phyloP scores from a whole-genome alignment of 2,888 invertebrate species.

The Eupeodes luniger region DNA sequence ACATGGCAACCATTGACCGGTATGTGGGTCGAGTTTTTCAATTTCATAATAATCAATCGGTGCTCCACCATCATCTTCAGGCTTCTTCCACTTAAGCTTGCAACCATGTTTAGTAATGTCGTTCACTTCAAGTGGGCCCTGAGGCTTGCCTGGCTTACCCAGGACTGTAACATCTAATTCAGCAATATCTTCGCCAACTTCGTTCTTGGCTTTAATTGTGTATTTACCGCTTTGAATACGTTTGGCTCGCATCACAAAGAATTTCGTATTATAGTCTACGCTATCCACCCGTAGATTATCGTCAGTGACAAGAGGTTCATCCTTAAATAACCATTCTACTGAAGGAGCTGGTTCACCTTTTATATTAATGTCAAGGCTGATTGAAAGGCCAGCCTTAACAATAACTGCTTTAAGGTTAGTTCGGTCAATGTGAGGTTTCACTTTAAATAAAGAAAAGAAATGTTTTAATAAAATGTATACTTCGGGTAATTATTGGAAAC shows the following conservation, averaged over 20 bases:
- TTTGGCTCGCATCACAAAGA: conserved; percentile 92
- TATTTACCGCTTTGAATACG: conserved; percentile 94
- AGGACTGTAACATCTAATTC: conserved; percentile 95
- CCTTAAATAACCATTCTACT: conserved; percentile 94
- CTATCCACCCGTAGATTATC: conserved; percentile 89
- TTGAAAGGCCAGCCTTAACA: conserved; percentile 94
- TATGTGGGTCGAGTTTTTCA: conserved; percentile 96
- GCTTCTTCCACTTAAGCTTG: conserved; percentile 96
- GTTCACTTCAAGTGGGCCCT: conserved; percentile 94
- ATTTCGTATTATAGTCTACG: conserved; percentile 95
- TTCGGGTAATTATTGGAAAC: conserved; percentile 82
- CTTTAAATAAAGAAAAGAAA: conserved; percentile 84
- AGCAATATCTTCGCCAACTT: conserved; percentile 96
- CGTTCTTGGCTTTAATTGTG: conserved; percentile 94
- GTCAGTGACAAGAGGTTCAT: conserved; percentile 87
- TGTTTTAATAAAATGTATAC: neutral
- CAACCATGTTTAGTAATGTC: conserved; percentile 97
- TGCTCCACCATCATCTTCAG: conserved; percentile 97
- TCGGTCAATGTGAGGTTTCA: conserved; percentile 97
- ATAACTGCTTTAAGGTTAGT: conserved; percentile 93
- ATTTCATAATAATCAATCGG: conserved; percentile 98
- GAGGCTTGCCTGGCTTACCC: conserved; percentile 91
- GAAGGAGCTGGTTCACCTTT: conserved; percentile 97
- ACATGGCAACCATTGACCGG: conserved; percentile 96
- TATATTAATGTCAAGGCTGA: conserved; percentile 94